Evolutionary conservation across 2,888 invertebrate genomes (phyloP).

Genomic region (Apomyelois bistriatella): DNA sequence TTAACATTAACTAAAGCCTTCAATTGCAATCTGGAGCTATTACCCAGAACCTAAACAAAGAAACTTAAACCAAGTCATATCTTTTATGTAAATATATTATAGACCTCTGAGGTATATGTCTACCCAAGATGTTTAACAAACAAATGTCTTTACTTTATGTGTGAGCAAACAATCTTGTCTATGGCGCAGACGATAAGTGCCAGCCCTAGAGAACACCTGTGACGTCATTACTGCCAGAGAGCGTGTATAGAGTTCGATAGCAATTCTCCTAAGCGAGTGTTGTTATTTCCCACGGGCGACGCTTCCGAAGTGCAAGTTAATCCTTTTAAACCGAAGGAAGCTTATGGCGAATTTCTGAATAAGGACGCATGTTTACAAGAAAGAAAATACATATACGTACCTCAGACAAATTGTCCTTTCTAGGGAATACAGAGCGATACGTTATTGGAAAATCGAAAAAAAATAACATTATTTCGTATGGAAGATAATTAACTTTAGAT

Average conservation of each 20-base stretch:
- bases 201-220: conserved; percentile 11
- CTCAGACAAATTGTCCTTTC: too few relatives aligned
- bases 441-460: too few relatives aligned
- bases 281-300: conserved; percentile 16
- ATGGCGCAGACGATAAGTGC: conserved; percentile 3
- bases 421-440: too few relatives aligned
- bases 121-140: background rate
- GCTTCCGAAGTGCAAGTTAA: conserved; percentile 13
- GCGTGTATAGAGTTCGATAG: conserved; percentile 13
- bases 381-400: background rate
- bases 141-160: conserved; percentile 5
- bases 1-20: too few relatives aligned
- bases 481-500: too few relatives aligned
- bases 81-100: background rate
- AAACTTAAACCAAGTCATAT: background rate
- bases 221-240: conserved; percentile 15
- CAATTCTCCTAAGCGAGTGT: conserved; percentile 15
- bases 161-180: conserved; percentile 9
- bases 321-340: conserved; percentile 10
- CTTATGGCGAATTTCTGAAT: background rate
- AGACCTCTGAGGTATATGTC: background rate
- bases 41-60: background rate
- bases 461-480: too few relatives aligned
- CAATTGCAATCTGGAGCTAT: too few relatives aligned
- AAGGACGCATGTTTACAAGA: conserved; percentile 3